These are phyloP conservation scores for Odontesthes bonariensis DNA, from an alignment of 2,113 vertebrate species.

Conservation along the genomic window DNA sequence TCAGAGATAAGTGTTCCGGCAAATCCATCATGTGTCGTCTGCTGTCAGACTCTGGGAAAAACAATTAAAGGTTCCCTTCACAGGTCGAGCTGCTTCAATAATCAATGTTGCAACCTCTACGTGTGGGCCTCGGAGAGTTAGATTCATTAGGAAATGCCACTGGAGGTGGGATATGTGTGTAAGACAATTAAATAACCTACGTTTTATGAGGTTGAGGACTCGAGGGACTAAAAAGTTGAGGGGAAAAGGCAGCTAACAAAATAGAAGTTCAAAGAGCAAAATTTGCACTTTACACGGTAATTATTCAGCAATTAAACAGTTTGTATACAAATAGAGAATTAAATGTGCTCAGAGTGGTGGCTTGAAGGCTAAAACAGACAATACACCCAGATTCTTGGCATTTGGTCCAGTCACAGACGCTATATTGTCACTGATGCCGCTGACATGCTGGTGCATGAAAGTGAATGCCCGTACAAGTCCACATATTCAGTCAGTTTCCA, in stretches of 20 bases:
- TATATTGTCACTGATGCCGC: constrained; percentile 29
- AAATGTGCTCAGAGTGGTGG: constrained; percentile 13
- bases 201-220: constrained; percentile 57
- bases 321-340: constrained; percentile 26
- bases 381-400: constrained; percentile 40
- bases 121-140: constrained; percentile 37
- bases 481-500: constrained; percentile 37
- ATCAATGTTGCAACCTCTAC: constrained; percentile 67
- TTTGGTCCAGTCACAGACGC: constrained; percentile 36
- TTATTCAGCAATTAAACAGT: constrained; percentile 45
- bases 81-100: constrained; percentile 66
- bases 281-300: constrained; percentile 28
- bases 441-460: constrained; percentile 35
- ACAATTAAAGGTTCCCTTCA: constrained; percentile 77
- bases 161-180: constrained; percentile 34
- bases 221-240: constrained; percentile 31
- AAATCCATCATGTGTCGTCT: constrained; percentile 77
- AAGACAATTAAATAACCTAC: constrained; percentile 72
- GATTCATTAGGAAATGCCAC: constrained; percentile 73
- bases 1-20: constrained; percentile 53
- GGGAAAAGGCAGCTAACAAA: constrained; percentile 26
- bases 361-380: constrained; percentile 6
- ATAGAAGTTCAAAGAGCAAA: constrained; percentile 13
- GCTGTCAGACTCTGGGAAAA: constrained; percentile 72
- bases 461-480: constrained; percentile 36